phyloP scores from a whole-genome alignment of 1,140 invertebrate species.

The Pararge aegeria region DNA sequence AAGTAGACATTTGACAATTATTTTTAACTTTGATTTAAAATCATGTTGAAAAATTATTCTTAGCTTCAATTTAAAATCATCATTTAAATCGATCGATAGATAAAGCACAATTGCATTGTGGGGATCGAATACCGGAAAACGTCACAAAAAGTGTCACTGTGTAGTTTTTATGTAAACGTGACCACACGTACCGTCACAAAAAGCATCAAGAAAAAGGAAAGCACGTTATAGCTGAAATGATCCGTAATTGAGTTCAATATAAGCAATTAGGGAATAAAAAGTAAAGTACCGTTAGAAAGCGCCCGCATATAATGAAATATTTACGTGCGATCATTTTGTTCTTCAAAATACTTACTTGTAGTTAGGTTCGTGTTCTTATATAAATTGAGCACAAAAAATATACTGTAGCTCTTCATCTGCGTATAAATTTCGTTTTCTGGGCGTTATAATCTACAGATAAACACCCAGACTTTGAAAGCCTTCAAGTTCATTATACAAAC shows the following conservation, averaged over 20 bases:
- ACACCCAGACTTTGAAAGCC: too few relatives aligned
- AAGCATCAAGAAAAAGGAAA: slow-evolving; percentile 1
- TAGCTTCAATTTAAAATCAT: not conserved
- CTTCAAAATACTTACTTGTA: not conserved
- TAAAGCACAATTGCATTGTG: not conserved
- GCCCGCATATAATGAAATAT: not conserved
- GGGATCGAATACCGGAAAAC: not conserved
- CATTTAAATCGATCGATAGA: not conserved
- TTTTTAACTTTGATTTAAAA: too few relatives aligned
- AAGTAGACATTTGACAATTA: too few relatives aligned
- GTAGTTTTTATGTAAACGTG: slow-evolving; percentile 6
- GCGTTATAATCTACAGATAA: too few relatives aligned
- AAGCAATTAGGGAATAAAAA: slow-evolving; percentile 2
- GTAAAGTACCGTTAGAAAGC: not conserved
- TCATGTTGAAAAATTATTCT: too few relatives aligned
- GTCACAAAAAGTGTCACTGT: not conserved
- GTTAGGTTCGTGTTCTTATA: too few relatives aligned
- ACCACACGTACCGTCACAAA: not conserved
- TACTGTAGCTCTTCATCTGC: too few relatives aligned
- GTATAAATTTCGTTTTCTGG: too few relatives aligned
- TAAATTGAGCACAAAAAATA: too few relatives aligned
- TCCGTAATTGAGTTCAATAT: slow-evolving; percentile 8
- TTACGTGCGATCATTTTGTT: not conserved
- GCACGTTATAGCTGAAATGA: slow-evolving; percentile 9
- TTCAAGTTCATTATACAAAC: too few relatives aligned